Conservation (phyloP, 1,140 invertebrate genomes). For the Pissodes strobi region DNA sequence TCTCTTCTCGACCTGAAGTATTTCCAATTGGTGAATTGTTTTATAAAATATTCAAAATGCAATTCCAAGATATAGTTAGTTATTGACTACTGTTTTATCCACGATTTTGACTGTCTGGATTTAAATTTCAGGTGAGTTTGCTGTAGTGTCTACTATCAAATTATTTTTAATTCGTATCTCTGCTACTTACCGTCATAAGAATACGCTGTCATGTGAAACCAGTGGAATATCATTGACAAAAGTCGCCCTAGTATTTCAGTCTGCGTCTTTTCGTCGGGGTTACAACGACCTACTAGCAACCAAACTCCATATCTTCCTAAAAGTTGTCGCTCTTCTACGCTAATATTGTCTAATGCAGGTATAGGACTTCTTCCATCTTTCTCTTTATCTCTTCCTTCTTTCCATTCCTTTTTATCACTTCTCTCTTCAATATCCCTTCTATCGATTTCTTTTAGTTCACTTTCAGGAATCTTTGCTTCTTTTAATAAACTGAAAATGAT, state of each 20-base stretch:
- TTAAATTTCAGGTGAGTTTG: no score
- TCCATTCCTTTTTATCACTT: slow-evolving; percentile 63
- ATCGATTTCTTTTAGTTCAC: slow-evolving; percentile 58
- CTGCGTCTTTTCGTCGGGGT: slow-evolving; percentile 82
- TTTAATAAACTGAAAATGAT: slow-evolving; percentile 67
- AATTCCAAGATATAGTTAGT: no score
- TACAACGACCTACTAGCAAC: slow-evolving; percentile 92
- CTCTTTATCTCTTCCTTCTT: slow-evolving; percentile 46
- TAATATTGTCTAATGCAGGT: slow-evolving; percentile 63
- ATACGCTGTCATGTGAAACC: slow-evolving; percentile 98
- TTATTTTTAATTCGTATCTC: no score
- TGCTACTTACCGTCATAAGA: slow-evolving; percentile 86
- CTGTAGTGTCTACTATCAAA: no score
- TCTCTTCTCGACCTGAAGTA: slow-evolving; percentile 81
- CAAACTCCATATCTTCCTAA: slow-evolving; percentile 96
- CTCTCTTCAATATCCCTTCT: slow-evolving; percentile 65
- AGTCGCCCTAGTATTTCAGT: slow-evolving; percentile 88
- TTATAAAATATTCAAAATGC: no score
- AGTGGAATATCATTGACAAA: slow-evolving; percentile 96
- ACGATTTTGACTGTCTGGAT: no score
- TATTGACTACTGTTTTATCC: no score
- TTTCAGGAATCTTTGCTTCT: slow-evolving; percentile 75
- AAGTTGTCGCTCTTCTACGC: slow-evolving; percentile 81
- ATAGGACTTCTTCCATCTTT: slow-evolving; percentile 47
- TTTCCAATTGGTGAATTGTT: no score